A percentile compares a stretch with the other conserved stretches of the same genome.
phyloP scores from a whole-genome alignment of 1,140 invertebrate genomes.

The Neotoxoptera formosana region DNA sequence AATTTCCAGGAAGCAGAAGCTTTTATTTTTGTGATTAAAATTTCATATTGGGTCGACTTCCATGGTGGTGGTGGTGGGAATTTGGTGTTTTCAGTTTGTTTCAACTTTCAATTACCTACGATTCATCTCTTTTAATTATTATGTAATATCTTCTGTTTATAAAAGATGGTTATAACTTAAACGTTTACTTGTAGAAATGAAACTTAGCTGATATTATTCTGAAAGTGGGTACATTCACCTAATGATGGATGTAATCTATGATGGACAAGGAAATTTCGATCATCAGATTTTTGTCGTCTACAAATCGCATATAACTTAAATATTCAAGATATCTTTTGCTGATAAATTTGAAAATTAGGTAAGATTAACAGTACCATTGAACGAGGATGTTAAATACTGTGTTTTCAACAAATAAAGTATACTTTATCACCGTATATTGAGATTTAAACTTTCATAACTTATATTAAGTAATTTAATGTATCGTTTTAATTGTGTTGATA shows the following conservation, averaged over 20 bases:
- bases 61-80: neutral
- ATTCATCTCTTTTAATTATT: slow-evolving; percentile 31
- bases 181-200: slow-evolving; percentile 48
- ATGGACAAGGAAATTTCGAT: slow-evolving; percentile 33
- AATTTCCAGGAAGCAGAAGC: slow-evolving; percentile 20
- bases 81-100: neutral
- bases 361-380: slow-evolving; percentile 46
- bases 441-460: neutral
- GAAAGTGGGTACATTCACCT: slow-evolving; percentile 24
- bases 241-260: slow-evolving; percentile 49
- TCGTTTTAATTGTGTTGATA: neutral
- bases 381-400: slow-evolving; percentile 34
- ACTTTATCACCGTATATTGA: neutral
- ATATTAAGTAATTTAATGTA: neutral
- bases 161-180: slow-evolving; percentile 17
- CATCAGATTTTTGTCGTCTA: slow-evolving; percentile 42
- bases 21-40: neutral
- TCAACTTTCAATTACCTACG: neutral
- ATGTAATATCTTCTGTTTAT: slow-evolving; percentile 13
- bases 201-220: slow-evolving; percentile 49
- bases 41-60: neutral
- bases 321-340: slow-evolving; percentile 45
- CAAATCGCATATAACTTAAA: slow-evolving; percentile 53
- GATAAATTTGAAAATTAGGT: slow-evolving; percentile 47
- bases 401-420: neutral